Evolutionary conservation across 2,797 vertebrate species (phyloP), one percentile per base, ranked within the genome.

Genomic region (Chrosomus eos): DNA sequence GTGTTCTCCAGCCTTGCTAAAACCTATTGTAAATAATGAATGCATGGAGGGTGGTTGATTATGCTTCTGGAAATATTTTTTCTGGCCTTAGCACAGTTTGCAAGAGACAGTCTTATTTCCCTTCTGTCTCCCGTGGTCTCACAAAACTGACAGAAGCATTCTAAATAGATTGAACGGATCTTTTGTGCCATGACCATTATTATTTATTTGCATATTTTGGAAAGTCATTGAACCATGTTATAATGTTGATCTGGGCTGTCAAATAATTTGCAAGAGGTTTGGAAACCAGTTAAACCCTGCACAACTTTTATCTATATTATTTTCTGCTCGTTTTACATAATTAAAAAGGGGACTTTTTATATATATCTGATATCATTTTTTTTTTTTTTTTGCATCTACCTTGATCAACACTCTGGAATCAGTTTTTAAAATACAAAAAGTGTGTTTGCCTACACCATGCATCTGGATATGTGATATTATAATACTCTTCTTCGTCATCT

Each of bases 21-120:
- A 79, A 72, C 55, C 70, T 51, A 23, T 73, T 79, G 58, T 83
- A 72, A 83, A 83, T 83, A 75, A 80, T 87, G 36, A 74, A 74
- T 83, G 76, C 38, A 45, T 31, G 16, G 70, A 72, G 45, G 67
- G 62, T 53, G 40, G 58, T 36, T 83, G 68, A 86, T 64, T 83
- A 81, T 43, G 45, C 64, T 11, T 77, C 31, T 74, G 68, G 19
- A 82, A 19, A 14, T 11, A 11, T 9, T 18, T 28, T 60, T 51
- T 36, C 58, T 74, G 40, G 31, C 28, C 40, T n/a, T 75, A 55
- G 45, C 51, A 70, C 51, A 40, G 51, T 81, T 73, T 21, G 36
- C 55, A 23, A 70, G 28, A 40, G 23, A 68, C 31, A 70, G 64
- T 70, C 62, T 85, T 75, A 36, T 66, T 75, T 83, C 23, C 43